Evolutionary conservation across 2,797 vertebrate genomes (phyloP).

Genomic region (Triplophysa yarkandensis): DNA sequence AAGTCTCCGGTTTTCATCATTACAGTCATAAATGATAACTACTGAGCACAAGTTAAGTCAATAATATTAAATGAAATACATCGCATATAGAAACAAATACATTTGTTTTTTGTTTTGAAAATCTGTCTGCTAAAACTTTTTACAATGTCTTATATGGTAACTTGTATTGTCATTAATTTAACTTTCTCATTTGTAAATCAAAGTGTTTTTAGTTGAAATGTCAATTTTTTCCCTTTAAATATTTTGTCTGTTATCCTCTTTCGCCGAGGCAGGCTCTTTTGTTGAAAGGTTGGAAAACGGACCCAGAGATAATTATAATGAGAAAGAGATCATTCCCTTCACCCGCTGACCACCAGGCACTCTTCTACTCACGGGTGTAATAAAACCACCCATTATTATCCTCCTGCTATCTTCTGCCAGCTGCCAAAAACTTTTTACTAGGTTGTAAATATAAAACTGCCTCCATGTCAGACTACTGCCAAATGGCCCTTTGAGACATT

Average conservation of each 20-base stretch:
- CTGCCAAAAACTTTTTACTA: conserved; percentile 36
- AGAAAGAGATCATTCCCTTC: conserved; percentile 26
- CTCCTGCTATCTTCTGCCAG: conserved; percentile 26
- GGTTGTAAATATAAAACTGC: conserved; percentile 41
- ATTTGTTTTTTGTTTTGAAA: too few species aligned
- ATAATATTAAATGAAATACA: too few species aligned
- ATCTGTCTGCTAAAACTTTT: too few species aligned
- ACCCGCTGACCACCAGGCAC: conserved; percentile 28
- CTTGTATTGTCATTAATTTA: too few species aligned
- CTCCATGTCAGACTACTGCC: conserved; percentile 25
- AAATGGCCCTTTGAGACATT: conserved; percentile 37
- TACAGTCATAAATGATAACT: too few species aligned
- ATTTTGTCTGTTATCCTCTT: not conserved
- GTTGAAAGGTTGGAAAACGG: conserved; percentile 36
- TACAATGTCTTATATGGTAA: too few species aligned
- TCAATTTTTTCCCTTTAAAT: not conserved
- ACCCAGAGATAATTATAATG: conserved; percentile 43
- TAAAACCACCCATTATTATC: conserved; percentile 37
- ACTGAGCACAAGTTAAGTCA: too few species aligned
- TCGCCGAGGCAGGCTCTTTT: not conserved
- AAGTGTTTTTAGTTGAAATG: not conserved
- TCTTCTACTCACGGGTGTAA: conserved; percentile 27
- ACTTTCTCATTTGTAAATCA: not conserved
- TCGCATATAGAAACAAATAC: too few species aligned
- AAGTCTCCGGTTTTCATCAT: too few species aligned